Evolutionary conservation across 1,140 invertebrate genomes (phyloP), one percentile per base, ranked within the genome.

Genomic region (Mesaphorura yosii): DNA sequence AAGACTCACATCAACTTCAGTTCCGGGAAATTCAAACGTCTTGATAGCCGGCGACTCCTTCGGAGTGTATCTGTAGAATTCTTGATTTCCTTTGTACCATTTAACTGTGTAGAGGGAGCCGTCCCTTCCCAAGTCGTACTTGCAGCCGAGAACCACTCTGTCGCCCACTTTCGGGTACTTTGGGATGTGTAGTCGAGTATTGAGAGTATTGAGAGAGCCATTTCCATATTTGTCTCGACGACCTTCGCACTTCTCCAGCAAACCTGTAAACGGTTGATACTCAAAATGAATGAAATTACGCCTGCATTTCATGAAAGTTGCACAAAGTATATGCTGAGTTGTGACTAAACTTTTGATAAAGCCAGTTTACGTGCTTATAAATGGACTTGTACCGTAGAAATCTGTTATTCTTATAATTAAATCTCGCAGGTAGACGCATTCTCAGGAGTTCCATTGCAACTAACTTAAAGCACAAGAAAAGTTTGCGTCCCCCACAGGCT

Each of bases 41-140:
- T 77, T 77, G 55, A 72, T 69, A 22, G 70, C 67, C 40, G 76
- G 76, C 26, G 65, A 66, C 58, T 77, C 74, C 38, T 72, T 74
- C 17, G 77, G 75, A 6, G 71, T 70, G 59, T 73, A 78, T 52
- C 77, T 70, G 70, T 77, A 79, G 67, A 82, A 82, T 65, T 82
- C 80, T 49, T 73, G 70, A 57, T 76, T 75, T 31, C 79, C 81
- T 55, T 80, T 76, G 70, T 89, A 88, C 85, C 85, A 89, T 72
- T 88, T 88, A 60, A 89, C 82, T 53, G 83, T 80, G 70, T 88
- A 88, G 49, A 89, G 72, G 28, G 76, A 76, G n/a, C 10, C 10
- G 58, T 84, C 83, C 27, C 76, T 76, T 65, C 85, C 84, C 66
- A 83, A 72, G 68, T 86, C 82, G 66, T 84, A 88, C 66, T 78